Conservation (phyloP, 2,113 vertebrate genomes). For the Thamnaconus septentrionalis region DNA sequence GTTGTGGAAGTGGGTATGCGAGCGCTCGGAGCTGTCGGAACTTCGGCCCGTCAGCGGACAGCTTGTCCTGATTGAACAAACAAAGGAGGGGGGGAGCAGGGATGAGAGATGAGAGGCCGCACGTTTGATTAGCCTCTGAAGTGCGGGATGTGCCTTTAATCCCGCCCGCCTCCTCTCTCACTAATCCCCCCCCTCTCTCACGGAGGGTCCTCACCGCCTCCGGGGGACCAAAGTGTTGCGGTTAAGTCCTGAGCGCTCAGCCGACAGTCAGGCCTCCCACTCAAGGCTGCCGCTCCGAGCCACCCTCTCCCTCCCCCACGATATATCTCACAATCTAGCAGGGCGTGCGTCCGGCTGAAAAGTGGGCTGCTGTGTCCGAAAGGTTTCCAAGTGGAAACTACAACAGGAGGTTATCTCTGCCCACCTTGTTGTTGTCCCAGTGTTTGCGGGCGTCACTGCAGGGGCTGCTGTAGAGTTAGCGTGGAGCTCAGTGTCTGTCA, state of each 20-base stretch:
- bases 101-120: conserved; percentile 44
- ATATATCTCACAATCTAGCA: too few species aligned
- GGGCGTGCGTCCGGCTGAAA: too few species aligned
- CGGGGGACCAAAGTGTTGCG: conserved; percentile 23
- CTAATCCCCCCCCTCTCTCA: conserved; percentile 59
- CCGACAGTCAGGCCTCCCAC: conserved; percentile 16
- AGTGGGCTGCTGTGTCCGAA: too few species aligned
- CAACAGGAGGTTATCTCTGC: too few species aligned
- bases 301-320: background rate
- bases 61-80: conserved; percentile 52
- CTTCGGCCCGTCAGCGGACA: conserved; percentile 33
- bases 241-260: conserved; percentile 17
- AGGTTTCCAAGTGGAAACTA: too few species aligned
- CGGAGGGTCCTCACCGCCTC: conserved; percentile 52
- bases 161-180: conserved; percentile 28
- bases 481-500: too few species aligned
- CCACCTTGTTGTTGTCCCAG: too few species aligned
- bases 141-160: conserved; percentile 59
- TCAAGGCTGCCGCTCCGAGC: conserved; percentile 5
- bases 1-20: too few species aligned
- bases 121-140: conserved; percentile 70
- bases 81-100: conserved; percentile 28
- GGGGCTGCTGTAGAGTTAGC: too few species aligned
- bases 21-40: conserved; percentile 18
- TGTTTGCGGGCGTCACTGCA: too few species aligned